These are phyloP conservation scores for Linurgus olivaceus DNA, from an alignment of 2,797 vertebrate species.

Conservation along the genomic window DNA sequence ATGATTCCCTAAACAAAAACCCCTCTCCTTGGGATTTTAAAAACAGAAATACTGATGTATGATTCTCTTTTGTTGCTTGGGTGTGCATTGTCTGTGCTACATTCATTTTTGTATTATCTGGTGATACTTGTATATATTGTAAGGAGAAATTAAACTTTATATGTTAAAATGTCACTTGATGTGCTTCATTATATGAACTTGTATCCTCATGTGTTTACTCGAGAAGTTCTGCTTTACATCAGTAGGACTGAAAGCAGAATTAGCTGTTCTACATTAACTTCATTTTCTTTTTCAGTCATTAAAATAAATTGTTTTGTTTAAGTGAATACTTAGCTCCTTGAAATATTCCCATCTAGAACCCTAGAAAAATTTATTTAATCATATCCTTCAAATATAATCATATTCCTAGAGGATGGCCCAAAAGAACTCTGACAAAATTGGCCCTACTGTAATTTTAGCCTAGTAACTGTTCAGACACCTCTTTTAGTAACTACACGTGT, in stretches of 20 bases:
- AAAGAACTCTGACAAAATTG: background rate
- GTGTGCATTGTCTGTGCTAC: background rate
- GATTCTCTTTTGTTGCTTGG: background rate
- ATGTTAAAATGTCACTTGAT: background rate
- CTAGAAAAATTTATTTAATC: background rate
- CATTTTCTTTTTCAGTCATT: background rate
- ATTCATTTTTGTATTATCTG: background rate
- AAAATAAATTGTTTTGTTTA: background rate
- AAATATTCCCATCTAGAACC: background rate
- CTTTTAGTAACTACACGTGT: background rate
- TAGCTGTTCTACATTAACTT: background rate
- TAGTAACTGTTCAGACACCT: background rate
- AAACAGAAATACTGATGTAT: background rate
- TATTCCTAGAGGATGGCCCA: background rate
- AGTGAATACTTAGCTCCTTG: background rate
- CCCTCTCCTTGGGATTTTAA: background rate
- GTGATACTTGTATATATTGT: slow-evolving; percentile 10
- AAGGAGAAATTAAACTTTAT: slow-evolving; percentile 24
- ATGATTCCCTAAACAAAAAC: background rate
- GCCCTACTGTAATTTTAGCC: background rate
- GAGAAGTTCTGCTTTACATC: background rate
- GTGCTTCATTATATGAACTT: background rate
- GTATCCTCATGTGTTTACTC: background rate
- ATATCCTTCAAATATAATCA: background rate
- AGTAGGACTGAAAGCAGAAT: background rate